Conservation (phyloP, 2,888 invertebrate genomes). For the Ethmia dodecea region DNA sequence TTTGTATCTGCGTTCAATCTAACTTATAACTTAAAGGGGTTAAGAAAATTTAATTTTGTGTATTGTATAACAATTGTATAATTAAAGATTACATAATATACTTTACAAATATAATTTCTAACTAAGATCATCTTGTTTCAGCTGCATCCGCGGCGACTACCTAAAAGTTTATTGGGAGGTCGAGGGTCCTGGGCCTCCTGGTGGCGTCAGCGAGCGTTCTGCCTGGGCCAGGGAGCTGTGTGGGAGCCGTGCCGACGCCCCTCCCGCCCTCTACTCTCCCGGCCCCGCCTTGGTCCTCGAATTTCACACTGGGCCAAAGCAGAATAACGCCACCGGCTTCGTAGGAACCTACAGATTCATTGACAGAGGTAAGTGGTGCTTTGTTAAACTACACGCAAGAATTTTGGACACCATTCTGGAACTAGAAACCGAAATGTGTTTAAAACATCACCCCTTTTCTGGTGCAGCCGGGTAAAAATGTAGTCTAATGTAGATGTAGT, state of each 20-base stretch:
- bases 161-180: constrained; percentile 88
- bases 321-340: constrained; percentile 81
- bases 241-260: constrained; percentile 82
- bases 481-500: no score
- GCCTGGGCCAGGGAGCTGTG: constrained; percentile 86
- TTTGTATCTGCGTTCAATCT: no score
- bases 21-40: no score
- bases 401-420: no score
- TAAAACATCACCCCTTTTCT: no score
- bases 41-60: no score
- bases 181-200: constrained; percentile 82
- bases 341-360: constrained; percentile 87
- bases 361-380: constrained; percentile 84
- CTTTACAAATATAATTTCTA: neutral
- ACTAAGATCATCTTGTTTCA: no score
- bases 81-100: no score
- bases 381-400: neutral
- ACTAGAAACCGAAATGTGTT: no score
- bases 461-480: no score
- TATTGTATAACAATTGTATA: no score
- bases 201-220: constrained; percentile 85
- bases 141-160: constrained; percentile 86
- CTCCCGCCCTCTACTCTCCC: constrained; percentile 85
- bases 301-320: constrained; percentile 80
- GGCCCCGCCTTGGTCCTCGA: constrained; percentile 85